A percentile compares a stretch with the other conserved stretches of the same genome.
These are phyloP conservation scores for Drosophila sucinea DNA, from an alignment of 1,140 invertebrate species.

Conservation along the genomic window DNA sequence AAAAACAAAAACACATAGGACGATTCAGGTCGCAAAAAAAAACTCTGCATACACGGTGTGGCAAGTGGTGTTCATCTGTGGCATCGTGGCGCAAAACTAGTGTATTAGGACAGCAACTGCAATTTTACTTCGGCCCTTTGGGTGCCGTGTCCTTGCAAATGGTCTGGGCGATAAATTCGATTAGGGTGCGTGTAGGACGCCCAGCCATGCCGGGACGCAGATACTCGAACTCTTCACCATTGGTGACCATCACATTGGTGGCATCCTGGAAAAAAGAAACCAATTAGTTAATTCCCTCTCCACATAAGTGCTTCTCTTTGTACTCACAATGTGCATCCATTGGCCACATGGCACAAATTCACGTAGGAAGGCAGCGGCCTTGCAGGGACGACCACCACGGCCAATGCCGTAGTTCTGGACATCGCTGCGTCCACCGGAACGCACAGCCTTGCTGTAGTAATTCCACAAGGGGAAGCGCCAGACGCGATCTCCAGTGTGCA, in stretches of 20 bases:
- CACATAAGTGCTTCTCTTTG: too few species aligned
- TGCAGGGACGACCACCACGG: conserved; percentile 90
- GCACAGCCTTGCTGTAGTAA: conserved; percentile 89
- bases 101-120: conserved; percentile 13
- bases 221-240: conserved; percentile 84
- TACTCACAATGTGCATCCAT: conserved; percentile 96
- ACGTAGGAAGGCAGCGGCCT: conserved; percentile 93
- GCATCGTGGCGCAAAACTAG: conserved; percentile 21
- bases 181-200: conserved; percentile 91
- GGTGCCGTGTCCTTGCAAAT: conserved; percentile 81
- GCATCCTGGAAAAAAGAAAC: conserved; percentile 54
- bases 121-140: conserved; percentile 55
- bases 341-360: conserved; percentile 90
- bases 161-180: conserved; percentile 87
- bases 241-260: conserved; percentile 75
- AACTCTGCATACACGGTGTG: conserved; percentile 7
- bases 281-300: too few species aligned
- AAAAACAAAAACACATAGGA: conserved; percentile 18
- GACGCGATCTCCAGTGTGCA: conserved; percentile 91
- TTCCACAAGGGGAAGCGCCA: conserved; percentile 96
- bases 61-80: conserved; percentile 1
- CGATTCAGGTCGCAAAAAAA: conserved; percentile 23
- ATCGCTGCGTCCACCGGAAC: conserved; percentile 88
- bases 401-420: conserved; percentile 90
- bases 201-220: conserved; percentile 88